Percentiles rank a stretch among this genome's conserved stretches.
Conservation (phyloP, 1,140 invertebrate species). For the Adoxophyes honmai region DNA sequence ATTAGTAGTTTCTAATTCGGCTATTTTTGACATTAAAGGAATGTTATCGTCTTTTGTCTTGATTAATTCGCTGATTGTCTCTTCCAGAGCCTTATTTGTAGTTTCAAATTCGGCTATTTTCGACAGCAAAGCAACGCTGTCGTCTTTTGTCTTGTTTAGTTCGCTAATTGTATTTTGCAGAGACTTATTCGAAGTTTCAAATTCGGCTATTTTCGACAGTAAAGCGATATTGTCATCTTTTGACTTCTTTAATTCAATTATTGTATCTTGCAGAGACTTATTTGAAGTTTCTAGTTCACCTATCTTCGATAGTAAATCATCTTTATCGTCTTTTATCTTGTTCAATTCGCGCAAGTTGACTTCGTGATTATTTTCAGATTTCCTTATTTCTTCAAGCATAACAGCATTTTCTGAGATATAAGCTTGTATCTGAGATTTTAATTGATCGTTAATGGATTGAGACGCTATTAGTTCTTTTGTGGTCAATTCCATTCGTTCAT, state of each 20-base stretch:
- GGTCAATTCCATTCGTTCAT: neutral
- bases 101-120: too few relatives aligned
- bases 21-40: too few relatives aligned
- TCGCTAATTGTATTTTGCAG: conserved; percentile 16
- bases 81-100: too few relatives aligned
- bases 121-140: too few relatives aligned
- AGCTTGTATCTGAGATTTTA: neutral
- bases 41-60: too few relatives aligned
- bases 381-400: neutral
- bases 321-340: conserved; percentile 32
- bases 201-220: conserved; percentile 24
- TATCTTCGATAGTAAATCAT: conserved; percentile 27
- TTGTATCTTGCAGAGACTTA: conserved; percentile 19
- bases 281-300: conserved; percentile 28
- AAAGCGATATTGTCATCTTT: conserved; percentile 35
- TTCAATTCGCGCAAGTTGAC: conserved; percentile 16
- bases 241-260: conserved; percentile 23
- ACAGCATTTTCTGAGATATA: neutral
- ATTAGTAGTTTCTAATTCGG: too few relatives aligned
- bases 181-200: conserved; percentile 27
- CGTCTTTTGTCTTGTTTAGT: neutral
- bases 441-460: neutral
- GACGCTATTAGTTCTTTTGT: neutral
- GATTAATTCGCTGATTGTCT: too few relatives aligned
- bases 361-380: conserved; percentile 10